Conservation (phyloP, 2,888 invertebrate genomes). For the Amblyjoppa proteus region DNA sequence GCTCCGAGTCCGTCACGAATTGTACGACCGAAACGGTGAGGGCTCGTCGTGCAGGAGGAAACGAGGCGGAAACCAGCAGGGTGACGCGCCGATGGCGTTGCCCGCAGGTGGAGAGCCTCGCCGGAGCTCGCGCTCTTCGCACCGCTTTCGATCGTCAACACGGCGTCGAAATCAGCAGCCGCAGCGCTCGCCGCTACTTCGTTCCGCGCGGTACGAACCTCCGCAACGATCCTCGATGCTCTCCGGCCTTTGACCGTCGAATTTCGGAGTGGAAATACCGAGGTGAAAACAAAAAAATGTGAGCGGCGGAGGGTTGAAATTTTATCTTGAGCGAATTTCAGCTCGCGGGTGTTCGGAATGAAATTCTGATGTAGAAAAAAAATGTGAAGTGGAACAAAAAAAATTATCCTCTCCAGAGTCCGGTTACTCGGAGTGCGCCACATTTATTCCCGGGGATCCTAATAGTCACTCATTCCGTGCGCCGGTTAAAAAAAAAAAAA, state of each 20-base stretch:
- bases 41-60: slow-evolving; percentile 1
- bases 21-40: slow-evolving; percentile 55
- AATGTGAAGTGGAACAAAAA: too few relatives aligned
- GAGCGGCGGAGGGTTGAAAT: too few relatives aligned
- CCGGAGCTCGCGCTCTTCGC: not conserved
- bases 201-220: too few relatives aligned
- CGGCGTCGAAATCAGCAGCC: not conserved
- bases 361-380: too few relatives aligned
- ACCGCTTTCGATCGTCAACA: not conserved
- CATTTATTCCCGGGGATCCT: not conserved
- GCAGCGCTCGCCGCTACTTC: not conserved
- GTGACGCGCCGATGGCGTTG: slow-evolving; percentile 14
- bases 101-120: slow-evolving; percentile 5
- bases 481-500: not conserved
- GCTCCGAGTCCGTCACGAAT: slow-evolving; percentile 52
- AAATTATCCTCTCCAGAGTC: not conserved
- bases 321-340: too few relatives aligned
- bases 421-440: not conserved
- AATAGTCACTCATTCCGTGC: not conserved
- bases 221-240: too few relatives aligned
- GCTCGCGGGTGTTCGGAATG: too few relatives aligned
- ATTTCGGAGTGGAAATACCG: too few relatives aligned
- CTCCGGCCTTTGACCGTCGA: too few relatives aligned
- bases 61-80: slow-evolving; percentile 25
- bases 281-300: too few relatives aligned